Conservation (phyloP, 2,113 vertebrate species). For the Myrmecophaga tridactyla region DNA sequence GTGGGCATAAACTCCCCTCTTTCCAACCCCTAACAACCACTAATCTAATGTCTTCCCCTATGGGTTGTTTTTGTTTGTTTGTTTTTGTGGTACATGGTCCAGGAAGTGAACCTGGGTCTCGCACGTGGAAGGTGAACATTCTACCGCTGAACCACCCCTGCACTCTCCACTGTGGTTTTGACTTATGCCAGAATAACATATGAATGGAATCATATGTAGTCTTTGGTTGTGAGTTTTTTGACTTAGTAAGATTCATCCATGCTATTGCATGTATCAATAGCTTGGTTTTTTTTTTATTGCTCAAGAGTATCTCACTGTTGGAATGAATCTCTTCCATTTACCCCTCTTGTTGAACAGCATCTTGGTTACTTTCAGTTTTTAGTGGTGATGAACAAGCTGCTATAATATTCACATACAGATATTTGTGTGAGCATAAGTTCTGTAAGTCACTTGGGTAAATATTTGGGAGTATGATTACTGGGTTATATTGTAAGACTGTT, state of each 20-base stretch:
- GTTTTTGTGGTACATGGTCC: no score
- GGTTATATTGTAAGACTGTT: no score
- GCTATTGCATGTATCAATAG: neutral
- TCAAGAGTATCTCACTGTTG: neutral
- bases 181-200: neutral
- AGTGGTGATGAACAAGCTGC: neutral
- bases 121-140: no score
- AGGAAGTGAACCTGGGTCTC: no score
- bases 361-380: no score
- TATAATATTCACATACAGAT: no score
- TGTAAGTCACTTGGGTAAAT: no score
- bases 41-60: neutral
- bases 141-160: no score
- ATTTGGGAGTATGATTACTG: no score
- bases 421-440: no score
- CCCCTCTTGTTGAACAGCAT: neutral
- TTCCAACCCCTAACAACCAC: neutral
- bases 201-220: neutral
- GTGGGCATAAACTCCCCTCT: neutral
- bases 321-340: neutral
- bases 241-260: neutral
- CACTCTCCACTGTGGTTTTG: neutral
- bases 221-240: neutral
- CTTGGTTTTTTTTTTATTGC: neutral
- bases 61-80: no score